Conservation (phyloP, 2,888 invertebrate species). For the Euclidia mi region DNA sequence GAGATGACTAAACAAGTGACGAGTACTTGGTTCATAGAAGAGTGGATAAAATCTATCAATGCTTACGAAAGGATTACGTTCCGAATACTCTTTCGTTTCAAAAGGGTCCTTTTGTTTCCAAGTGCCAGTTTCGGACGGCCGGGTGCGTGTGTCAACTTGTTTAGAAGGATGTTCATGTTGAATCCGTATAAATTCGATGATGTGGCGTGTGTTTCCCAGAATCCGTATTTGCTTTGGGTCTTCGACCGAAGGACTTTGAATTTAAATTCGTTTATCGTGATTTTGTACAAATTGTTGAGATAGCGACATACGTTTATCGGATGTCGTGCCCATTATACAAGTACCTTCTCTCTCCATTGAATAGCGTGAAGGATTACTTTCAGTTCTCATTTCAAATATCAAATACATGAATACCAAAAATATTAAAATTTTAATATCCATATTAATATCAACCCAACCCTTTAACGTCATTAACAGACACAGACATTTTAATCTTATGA, state of each 20-base stretch:
- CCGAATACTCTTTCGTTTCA: conserved; percentile 34
- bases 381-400: no score
- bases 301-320: no score
- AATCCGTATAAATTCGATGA: conserved; percentile 23
- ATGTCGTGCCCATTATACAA: no score
- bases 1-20: no score
- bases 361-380: no score
- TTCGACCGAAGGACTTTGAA: background rate
- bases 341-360: no score
- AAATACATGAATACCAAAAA: no score
- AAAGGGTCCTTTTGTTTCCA: conserved; percentile 34
- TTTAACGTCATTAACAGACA: no score
- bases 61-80: conserved; percentile 38
- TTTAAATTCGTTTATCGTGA: background rate
- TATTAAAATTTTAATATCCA: no score
- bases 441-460: no score
- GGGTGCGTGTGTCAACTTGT: conserved; percentile 34
- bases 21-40: conserved; percentile 23
- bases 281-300: no score
- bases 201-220: conserved; percentile 5
- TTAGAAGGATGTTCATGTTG: conserved; percentile 32
- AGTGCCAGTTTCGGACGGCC: conserved; percentile 23
- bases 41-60: conserved; percentile 34
- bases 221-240: background rate
- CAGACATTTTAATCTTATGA: no score